These are phyloP conservation scores for Clarias laeviceps DNA, from an alignment of 2,797 vertebrate genomes.

Conservation along the genomic window DNA sequence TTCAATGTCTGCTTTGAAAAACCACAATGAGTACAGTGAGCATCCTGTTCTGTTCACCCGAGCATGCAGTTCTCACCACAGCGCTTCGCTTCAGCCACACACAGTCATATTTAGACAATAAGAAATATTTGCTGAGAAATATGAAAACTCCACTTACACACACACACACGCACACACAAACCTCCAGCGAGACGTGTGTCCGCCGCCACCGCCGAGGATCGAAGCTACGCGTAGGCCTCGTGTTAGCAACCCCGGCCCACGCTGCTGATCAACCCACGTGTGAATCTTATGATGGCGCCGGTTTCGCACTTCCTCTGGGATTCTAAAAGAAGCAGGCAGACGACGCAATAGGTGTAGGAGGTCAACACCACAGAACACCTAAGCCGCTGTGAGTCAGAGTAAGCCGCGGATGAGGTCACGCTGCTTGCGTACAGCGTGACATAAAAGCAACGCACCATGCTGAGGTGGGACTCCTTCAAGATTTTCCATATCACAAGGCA, in stretches of 20 bases:
- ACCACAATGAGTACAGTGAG: conserved; percentile 55
- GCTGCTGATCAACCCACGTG: conserved; percentile 67
- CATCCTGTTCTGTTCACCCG: conserved; percentile 42
- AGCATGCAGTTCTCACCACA: conserved; percentile 43
- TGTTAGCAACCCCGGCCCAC: conserved; percentile 52
- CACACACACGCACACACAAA: conserved; percentile 1
- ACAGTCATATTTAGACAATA: conserved; percentile 29
- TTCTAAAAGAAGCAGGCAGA: conserved; percentile 53
- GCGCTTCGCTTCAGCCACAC: conserved; percentile 31
- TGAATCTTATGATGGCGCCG: conserved; percentile 69
- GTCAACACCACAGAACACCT: conserved; percentile 53
- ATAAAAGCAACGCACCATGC: conserved; percentile 42
- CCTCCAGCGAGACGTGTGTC: background rate
- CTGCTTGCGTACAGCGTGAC: conserved; percentile 51
- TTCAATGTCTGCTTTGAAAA: conserved; percentile 70
- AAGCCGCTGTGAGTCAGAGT: conserved; percentile 60
- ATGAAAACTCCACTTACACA: conserved; percentile 21
- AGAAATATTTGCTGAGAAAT: conserved; percentile 23
- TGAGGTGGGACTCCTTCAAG: conserved; percentile 54
- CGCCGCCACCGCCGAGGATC: background rate
- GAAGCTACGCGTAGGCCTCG: background rate
- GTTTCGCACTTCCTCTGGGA: conserved; percentile 54
- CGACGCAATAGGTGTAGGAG: conserved; percentile 58
- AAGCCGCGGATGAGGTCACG: conserved; percentile 41
- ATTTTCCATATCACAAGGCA: conserved; percentile 60